Evolutionary conservation across 1,140 invertebrate species (phyloP).

Genomic region (Colletes latitarsis): DNA sequence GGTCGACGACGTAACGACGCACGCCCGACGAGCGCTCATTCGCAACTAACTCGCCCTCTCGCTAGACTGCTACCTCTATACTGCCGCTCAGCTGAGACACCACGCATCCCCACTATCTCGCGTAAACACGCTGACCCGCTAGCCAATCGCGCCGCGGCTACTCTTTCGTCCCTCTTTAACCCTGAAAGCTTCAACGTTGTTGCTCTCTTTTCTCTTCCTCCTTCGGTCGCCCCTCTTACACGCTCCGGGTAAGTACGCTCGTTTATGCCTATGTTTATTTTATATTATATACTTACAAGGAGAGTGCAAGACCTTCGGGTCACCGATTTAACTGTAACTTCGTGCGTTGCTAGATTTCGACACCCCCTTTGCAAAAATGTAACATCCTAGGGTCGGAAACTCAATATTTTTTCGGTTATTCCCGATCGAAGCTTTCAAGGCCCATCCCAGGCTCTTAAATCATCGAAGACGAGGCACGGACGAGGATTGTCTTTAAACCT

Average conservation of each 20-base stretch:
- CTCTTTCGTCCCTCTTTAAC: constrained; percentile 56
- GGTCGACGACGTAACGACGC: constrained; percentile 66
- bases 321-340: too few relatives aligned
- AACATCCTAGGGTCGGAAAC: too few relatives aligned
- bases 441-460: too few relatives aligned
- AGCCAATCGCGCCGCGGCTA: constrained; percentile 60
- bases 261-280: too few relatives aligned
- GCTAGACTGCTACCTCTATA: constrained; percentile 70
- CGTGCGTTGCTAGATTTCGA: too few relatives aligned
- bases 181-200: constrained; percentile 51
- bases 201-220: constrained; percentile 23
- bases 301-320: too few relatives aligned
- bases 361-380: too few relatives aligned
- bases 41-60: constrained; percentile 75
- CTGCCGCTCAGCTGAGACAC: constrained; percentile 75
- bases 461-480: too few relatives aligned
- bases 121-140: constrained; percentile 37
- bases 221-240: background rate
- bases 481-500: too few relatives aligned
- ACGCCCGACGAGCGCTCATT: constrained; percentile 78
- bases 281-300: too few relatives aligned
- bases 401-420: too few relatives aligned
- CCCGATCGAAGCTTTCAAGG: too few relatives aligned
- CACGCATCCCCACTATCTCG: constrained; percentile 53
- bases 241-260: background rate